These are phyloP conservation scores for Vicugna pacos DNA, from an alignment of 2,113 vertebrate genomes.

Conservation along the genomic window DNA sequence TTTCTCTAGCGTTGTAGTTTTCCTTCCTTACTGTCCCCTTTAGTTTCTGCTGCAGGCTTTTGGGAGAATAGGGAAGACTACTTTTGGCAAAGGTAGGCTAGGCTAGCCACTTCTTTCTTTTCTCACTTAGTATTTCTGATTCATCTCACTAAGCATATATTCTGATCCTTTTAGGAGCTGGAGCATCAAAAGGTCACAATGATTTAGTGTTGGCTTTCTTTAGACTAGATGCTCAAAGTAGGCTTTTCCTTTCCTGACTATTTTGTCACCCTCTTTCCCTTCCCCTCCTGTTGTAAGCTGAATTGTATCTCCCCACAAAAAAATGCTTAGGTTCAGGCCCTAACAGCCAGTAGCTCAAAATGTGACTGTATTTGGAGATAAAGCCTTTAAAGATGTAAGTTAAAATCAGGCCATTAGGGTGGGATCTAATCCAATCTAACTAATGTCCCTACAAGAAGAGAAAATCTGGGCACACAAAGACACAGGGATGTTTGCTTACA, in stretches of 20 bases:
- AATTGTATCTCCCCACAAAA: no score
- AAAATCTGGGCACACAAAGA: background rate
- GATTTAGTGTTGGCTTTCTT: background rate
- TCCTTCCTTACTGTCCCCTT: background rate
- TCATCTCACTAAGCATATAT: background rate
- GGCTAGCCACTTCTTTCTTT: background rate
- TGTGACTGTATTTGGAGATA: background rate
- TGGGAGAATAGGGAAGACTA: background rate
- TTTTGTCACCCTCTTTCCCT: background rate
- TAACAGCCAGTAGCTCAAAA: background rate
- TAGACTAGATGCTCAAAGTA: background rate
- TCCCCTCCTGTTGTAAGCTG: no score
- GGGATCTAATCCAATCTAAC: background rate
- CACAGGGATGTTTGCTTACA: background rate
- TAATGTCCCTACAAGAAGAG: background rate
- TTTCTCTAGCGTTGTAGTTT: background rate
- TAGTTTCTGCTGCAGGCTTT: background rate
- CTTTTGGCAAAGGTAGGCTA: background rate
- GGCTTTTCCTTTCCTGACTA: background rate
- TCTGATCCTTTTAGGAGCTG: background rate
- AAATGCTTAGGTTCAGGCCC: background rate
- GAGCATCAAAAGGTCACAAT: background rate
- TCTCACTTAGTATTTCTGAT: background rate
- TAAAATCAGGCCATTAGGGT: background rate
- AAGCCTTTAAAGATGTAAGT: background rate